Conservation (phyloP, 2,113 vertebrate genomes). For the Pimephales promelas region DNA sequence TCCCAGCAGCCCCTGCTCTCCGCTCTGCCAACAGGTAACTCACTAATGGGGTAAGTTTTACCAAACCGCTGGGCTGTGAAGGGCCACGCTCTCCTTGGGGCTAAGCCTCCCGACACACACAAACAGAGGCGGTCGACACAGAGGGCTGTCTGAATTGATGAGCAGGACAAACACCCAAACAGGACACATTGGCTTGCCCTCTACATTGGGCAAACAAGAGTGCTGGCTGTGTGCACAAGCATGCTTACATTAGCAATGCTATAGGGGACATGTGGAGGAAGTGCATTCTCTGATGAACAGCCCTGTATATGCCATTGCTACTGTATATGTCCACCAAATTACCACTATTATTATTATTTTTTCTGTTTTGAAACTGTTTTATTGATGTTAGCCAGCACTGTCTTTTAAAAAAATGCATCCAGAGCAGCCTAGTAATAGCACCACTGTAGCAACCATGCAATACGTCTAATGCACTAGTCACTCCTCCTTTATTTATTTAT, state of each 20-base stretch:
- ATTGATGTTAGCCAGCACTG: background rate
- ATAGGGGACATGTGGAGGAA: background rate
- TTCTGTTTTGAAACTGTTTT: background rate
- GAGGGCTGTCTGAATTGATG: constrained; percentile 17
- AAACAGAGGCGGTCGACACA: constrained; percentile 5
- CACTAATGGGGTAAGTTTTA: constrained; percentile 43
- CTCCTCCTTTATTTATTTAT: background rate
- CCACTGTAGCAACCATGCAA: background rate
- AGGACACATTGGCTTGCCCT: constrained; percentile 27
- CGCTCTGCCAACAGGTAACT: constrained; percentile 44
- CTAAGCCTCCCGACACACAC: background rate
- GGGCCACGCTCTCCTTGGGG: constrained; percentile 15
- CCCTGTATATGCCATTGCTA: background rate
- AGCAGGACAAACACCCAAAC: constrained; percentile 39
- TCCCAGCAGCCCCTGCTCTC: constrained; percentile 40
- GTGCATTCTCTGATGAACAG: background rate
- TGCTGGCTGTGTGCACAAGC: background rate
- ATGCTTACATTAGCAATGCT: background rate
- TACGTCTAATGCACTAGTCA: background rate
- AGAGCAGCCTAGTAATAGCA: background rate
- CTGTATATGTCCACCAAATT: background rate
- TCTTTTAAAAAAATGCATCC: background rate
- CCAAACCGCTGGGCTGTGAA: constrained; percentile 33
- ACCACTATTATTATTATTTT: background rate
- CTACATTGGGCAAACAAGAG: constrained; percentile 25